Evolutionary conservation across 2,888 invertebrate genomes (phyloP).

Genomic region (Augochlorella aurata): DNA sequence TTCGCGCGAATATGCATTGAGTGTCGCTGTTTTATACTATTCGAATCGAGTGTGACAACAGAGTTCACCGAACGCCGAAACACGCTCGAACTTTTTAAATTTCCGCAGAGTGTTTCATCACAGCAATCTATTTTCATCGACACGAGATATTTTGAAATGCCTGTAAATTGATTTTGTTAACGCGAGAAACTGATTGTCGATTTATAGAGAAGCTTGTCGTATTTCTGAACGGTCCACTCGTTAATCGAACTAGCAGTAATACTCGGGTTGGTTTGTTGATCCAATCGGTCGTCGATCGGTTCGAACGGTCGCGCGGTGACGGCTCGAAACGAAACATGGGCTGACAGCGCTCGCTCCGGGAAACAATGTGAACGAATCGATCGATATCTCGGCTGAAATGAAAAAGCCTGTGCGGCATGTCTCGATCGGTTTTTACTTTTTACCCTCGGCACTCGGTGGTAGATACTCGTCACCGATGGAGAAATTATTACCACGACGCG

Average conservation of each 20-base stretch:
- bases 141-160: too few relatives aligned
- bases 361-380: slow-evolving; percentile 32
- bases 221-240: not conserved
- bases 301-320: not conserved
- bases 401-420: not conserved
- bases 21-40: not conserved
- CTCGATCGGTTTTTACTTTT: not conserved
- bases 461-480: too few relatives aligned
- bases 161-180: too few relatives aligned
- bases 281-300: not conserved
- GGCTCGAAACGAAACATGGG: too few relatives aligned
- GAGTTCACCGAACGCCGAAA: not conserved
- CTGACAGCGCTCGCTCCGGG: not conserved
- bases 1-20: not conserved
- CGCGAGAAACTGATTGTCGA: too few relatives aligned
- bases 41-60: not conserved
- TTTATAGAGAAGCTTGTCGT: not conserved
- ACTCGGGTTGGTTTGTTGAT: not conserved
- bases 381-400: slow-evolving; percentile 9
- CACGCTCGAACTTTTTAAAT: too few relatives aligned
- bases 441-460: not conserved
- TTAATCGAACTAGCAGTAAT: not conserved
- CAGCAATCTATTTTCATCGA: too few relatives aligned
- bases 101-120: too few relatives aligned
- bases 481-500: too few relatives aligned